Percentiles rank a stretch among this genome's conserved stretches.
These are phyloP conservation scores for Bombus confusus DNA, from an alignment of 1,140 invertebrate genomes.

Conservation along the genomic window DNA sequence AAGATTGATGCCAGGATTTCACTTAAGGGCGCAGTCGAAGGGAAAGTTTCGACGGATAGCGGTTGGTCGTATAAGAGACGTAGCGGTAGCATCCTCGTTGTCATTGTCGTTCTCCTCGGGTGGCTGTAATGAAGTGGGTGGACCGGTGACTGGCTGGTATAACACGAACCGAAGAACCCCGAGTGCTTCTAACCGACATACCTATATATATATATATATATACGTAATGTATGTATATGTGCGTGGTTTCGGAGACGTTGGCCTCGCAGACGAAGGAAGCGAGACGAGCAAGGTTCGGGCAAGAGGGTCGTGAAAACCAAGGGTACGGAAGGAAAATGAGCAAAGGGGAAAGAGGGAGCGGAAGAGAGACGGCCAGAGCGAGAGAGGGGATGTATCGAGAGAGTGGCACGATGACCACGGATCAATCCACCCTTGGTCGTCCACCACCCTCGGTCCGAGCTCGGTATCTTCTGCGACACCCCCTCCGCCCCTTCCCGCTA, in stretches of 20 bases:
- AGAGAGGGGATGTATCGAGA: conserved; percentile 58
- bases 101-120: conserved; percentile 61
- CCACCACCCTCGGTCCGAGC: conserved; percentile 56
- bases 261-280: not conserved
- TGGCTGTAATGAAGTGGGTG: conserved; percentile 75
- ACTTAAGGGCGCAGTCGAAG: conserved; percentile 71
- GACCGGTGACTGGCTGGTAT: conserved; percentile 69
- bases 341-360: conserved; percentile 34
- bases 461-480: not conserved
- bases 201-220: not conserved
- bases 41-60: conserved; percentile 57
- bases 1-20: conserved; percentile 78
- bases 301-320: conserved; percentile 25
- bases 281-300: conserved; percentile 19
- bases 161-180: conserved; percentile 33
- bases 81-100: conserved; percentile 28
- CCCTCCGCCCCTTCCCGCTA: not conserved
- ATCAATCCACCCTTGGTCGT: conserved; percentile 71
- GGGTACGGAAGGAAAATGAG: conserved; percentile 32
- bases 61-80: conserved; percentile 21
- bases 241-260: conserved; percentile 1
- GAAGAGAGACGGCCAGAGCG: not conserved
- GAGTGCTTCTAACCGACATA: conserved; percentile 12
- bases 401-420: conserved; percentile 67
- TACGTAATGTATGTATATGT: not conserved